Percentiles rank a stretch among this genome's conserved stretches.
Evolutionary conservation across 2,888 invertebrate genomes (phyloP).

Genomic region (Scaptodrosophila latifasciaeformis): DNA sequence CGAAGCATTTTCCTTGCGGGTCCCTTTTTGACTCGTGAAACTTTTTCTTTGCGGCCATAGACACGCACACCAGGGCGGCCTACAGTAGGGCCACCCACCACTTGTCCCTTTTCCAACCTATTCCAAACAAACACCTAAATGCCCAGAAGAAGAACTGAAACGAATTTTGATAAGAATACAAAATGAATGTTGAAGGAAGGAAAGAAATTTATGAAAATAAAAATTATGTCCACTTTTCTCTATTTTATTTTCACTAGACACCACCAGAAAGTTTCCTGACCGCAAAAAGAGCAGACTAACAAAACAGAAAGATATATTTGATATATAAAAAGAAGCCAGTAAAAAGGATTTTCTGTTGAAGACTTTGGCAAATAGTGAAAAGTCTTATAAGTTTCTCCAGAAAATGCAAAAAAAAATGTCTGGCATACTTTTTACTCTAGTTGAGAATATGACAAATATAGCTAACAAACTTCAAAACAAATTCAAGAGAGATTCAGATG

Average conservation of each 20-base stretch:
- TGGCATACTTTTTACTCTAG: constrained; percentile 27
- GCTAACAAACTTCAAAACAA: not conserved
- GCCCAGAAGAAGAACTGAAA: not conserved
- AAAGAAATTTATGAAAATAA: constrained; percentile 52
- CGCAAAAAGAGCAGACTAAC: not conserved
- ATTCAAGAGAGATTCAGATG: no score
- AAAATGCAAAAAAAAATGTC: no score
- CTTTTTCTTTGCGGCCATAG: constrained; percentile 1
- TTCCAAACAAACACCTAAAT: not conserved
- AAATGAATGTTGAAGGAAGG: constrained; percentile 44
- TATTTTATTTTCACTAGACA: no score
- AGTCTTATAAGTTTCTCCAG: constrained; percentile 25
- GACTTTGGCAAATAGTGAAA: constrained; percentile 46
- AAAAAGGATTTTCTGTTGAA: constrained; percentile 31
- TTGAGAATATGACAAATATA: constrained; percentile 3
- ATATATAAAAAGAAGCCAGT: constrained; percentile 20
- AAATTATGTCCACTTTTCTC: constrained; percentile 43
- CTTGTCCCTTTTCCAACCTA: no score
- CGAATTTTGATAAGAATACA: constrained; percentile 51
- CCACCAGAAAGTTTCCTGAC: not conserved
- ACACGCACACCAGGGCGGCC: no score
- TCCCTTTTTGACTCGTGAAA: constrained; percentile 24
- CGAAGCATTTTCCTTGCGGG: constrained; percentile 37
- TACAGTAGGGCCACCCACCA: constrained; percentile 2
- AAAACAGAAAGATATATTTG: constrained; percentile 31